phyloP scores from a whole-genome alignment of 2,888 invertebrate species.

The Pheosia tremula region DNA sequence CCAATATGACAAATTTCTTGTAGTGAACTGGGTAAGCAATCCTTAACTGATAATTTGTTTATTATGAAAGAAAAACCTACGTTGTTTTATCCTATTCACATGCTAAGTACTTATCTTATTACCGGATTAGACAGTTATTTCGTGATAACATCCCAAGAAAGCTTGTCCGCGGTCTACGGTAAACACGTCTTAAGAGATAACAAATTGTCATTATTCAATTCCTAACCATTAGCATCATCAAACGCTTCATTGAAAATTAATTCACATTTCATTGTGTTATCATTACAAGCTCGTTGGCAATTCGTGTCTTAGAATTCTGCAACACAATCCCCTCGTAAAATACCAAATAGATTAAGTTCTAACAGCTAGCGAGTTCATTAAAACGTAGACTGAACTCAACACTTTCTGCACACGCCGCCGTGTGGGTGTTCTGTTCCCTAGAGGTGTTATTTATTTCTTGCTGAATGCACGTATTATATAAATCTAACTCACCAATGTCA shows the following conservation, averaged over 20 bases:
- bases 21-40: too few relatives aligned
- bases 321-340: constrained; percentile 22
- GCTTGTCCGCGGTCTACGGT: too few relatives aligned
- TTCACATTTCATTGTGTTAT: neutral
- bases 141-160: too few relatives aligned
- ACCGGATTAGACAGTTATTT: too few relatives aligned
- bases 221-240: too few relatives aligned
- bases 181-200: too few relatives aligned
- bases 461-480: neutral
- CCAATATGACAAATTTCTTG: too few relatives aligned
- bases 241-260: neutral
- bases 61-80: too few relatives aligned
- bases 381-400: constrained; percentile 21
- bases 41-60: too few relatives aligned
- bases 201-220: too few relatives aligned
- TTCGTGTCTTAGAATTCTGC: neutral
- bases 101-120: too few relatives aligned
- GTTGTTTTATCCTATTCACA: too few relatives aligned
- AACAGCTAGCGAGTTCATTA: constrained; percentile 28
- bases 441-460: constrained; percentile 11
- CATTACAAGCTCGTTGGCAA: neutral
- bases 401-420: constrained; percentile 28
- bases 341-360: constrained; percentile 25
- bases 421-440: constrained; percentile 26
- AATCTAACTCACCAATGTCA: neutral